Evolutionary conservation across 2,888 invertebrate species (phyloP).

Genomic region (Trachelus stipa): DNA sequence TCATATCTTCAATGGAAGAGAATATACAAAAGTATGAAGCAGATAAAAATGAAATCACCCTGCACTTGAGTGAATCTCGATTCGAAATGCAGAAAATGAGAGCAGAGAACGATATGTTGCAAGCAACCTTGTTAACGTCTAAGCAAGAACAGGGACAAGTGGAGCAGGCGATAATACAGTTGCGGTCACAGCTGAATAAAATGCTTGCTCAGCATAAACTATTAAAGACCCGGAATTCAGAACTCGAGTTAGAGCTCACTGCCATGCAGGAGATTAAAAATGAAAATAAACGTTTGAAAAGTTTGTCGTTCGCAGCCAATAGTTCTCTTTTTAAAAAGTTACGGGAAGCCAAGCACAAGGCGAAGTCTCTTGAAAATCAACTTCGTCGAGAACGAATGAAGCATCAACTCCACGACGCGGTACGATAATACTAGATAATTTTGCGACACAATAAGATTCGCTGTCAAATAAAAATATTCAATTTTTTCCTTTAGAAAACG

Average conservation of each 20-base stretch:
- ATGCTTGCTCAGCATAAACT: constrained; percentile 53
- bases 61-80: constrained; percentile 30
- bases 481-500: constrained; percentile 37
- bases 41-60: constrained; percentile 39
- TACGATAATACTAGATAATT: constrained; percentile 20
- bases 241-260: constrained; percentile 46
- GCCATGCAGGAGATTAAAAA: constrained; percentile 40
- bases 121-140: constrained; percentile 39
- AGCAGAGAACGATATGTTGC: constrained; percentile 43
- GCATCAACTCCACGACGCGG: constrained; percentile 33
- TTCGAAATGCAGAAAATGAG: constrained; percentile 41
- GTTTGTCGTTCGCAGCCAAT: constrained; percentile 44
- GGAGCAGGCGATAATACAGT: constrained; percentile 48
- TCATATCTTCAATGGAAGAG: constrained; percentile 45
- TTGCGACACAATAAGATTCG: constrained; percentile 3
- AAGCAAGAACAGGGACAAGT: constrained; percentile 51
- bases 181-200: constrained; percentile 47
- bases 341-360: constrained; percentile 44
- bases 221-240: constrained; percentile 43
- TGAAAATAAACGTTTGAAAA: constrained; percentile 48
- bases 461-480: not conserved
- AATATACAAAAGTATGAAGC: constrained; percentile 39
- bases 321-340: constrained; percentile 45
- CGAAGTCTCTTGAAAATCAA: constrained; percentile 40
- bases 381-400: constrained; percentile 34